Evolutionary conservation across 1,140 invertebrate genomes (phyloP).

Genomic region (Zaprionus capensis): DNA sequence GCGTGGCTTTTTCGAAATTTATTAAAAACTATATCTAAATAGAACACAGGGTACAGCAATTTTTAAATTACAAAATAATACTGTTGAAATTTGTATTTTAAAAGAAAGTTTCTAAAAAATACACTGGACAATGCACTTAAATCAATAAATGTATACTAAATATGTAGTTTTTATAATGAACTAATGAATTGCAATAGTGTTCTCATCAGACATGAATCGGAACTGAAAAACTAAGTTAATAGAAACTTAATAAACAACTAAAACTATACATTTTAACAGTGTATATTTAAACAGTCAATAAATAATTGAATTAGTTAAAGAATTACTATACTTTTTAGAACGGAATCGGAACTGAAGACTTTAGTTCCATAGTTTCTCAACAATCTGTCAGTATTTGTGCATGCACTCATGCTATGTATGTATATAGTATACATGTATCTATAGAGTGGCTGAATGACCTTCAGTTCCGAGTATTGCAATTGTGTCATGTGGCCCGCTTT

Average conservation of each 20-base stretch:
- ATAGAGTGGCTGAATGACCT: conserved; percentile 8
- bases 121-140: no score
- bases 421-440: not conserved
- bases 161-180: no score
- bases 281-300: no score
- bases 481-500: conserved; percentile 14
- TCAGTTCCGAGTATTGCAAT: conserved; percentile 18
- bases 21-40: not conserved
- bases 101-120: no score
- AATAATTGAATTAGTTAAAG: no score
- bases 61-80: not conserved
- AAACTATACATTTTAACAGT: no score
- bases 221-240: not conserved
- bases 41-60: not conserved
- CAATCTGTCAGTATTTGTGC: not conserved
- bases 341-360: conserved; percentile 4
- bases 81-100: no score
- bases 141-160: no score
- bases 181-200: no score
- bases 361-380: not conserved
- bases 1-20: conserved; percentile 1
- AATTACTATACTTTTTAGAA: not conserved
- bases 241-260: no score
- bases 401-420: not conserved
- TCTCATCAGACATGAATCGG: no score